Conservation (phyloP, 2,888 invertebrate species). For the Lasius platythorax region DNA sequence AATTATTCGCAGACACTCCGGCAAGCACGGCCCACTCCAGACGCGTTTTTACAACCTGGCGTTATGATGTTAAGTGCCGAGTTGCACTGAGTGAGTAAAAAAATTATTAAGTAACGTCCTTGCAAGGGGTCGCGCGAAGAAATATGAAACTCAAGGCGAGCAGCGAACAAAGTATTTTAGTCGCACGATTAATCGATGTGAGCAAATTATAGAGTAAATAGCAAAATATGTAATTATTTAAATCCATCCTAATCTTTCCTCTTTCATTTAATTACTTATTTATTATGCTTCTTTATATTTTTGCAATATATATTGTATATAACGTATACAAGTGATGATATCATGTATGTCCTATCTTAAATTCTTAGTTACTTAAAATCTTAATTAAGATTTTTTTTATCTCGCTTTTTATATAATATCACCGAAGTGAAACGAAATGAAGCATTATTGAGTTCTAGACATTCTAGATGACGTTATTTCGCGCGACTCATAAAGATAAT, state of each 20-base stretch:
- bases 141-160: not conserved
- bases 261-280: not conserved
- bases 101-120: constrained; percentile 58
- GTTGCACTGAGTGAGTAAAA: constrained; percentile 45
- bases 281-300: not conserved
- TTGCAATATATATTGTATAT: too few relatives aligned
- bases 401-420: not conserved
- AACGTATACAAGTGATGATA: not conserved
- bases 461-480: constrained; percentile 29
- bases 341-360: not conserved
- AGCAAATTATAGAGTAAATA: not conserved
- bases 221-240: not conserved
- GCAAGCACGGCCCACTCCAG: constrained; percentile 60
- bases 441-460: not conserved
- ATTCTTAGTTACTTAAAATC: not conserved
- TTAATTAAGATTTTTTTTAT: not conserved
- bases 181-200: not conserved
- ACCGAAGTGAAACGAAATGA: not conserved
- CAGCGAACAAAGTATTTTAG: constrained; percentile 23
- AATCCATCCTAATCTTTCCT: too few relatives aligned
- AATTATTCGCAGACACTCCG: constrained; percentile 70
- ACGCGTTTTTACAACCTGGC: constrained; percentile 67
- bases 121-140: not conserved
- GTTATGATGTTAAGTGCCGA: constrained; percentile 63
- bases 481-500: constrained; percentile 51